phyloP scores from a whole-genome alignment of 1,140 invertebrate species.

The Battus philenor region DNA sequence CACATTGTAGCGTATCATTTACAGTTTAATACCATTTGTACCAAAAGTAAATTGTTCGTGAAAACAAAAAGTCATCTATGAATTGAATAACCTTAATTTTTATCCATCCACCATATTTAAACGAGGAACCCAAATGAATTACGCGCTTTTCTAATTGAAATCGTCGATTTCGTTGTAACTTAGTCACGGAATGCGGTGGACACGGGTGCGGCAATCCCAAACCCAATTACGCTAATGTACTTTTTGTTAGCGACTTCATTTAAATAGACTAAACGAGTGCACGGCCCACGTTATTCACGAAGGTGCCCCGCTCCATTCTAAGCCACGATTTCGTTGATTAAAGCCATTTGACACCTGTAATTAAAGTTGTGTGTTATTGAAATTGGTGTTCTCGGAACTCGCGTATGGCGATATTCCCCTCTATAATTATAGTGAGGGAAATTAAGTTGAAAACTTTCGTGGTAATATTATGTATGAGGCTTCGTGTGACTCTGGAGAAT shows the following conservation, averaged over 20 bases:
- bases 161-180: conserved; percentile 13
- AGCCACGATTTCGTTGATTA: conserved; percentile 10
- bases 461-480: not conserved
- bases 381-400: conserved; percentile 7
- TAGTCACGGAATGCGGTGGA: conserved; percentile 16
- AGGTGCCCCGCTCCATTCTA: not conserved
- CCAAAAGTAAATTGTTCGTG: too few species aligned
- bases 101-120: not conserved
- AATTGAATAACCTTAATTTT: conserved; percentile 3
- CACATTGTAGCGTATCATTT: too few species aligned
- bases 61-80: too few species aligned
- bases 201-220: conserved; percentile 17
- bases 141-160: conserved; percentile 16
- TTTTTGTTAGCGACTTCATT: conserved; percentile 19
- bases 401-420: not conserved
- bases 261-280: not conserved
- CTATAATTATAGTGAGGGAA: conserved; percentile 5
- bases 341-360: conserved; percentile 5
- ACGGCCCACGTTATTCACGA: not conserved
- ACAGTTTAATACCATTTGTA: too few species aligned
- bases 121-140: not conserved
- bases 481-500: not conserved
- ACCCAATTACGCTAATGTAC: conserved; percentile 19
- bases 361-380: conserved; percentile 11
- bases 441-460: conserved; percentile 9